A percentile compares a stretch with the other conserved stretches of the same genome.
Conservation (phyloP, 2,113 vertebrate genomes). For the rat (Rattus norvegicus) region DNA sequence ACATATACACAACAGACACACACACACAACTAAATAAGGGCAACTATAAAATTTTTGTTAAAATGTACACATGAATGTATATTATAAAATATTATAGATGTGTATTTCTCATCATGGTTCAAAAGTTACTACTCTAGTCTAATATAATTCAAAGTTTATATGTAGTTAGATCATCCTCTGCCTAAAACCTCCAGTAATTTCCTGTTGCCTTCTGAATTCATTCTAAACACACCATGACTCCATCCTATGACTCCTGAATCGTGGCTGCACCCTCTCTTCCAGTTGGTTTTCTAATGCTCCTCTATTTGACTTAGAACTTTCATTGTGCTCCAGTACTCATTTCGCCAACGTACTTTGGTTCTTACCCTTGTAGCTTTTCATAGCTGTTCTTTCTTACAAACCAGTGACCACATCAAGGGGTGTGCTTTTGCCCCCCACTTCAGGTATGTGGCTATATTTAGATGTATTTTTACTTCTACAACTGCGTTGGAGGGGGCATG, state of each 20-base stretch:
- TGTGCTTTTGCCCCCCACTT: not conserved
- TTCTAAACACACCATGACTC: not conserved
- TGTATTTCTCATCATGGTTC: not conserved
- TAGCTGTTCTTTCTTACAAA: not conserved
- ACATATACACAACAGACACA: not conserved
- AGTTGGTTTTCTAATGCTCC: not conserved
- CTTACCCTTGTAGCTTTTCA: not conserved
- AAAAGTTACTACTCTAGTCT: not conserved
- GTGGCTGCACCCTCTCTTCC: not conserved
- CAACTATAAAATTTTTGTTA: not conserved
- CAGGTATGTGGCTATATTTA: not conserved
- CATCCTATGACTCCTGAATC: not conserved
- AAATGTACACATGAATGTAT: not conserved
- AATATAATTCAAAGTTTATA: not conserved
- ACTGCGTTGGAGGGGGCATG: fast-evolving
- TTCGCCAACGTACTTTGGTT: not conserved
- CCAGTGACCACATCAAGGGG: not conserved
- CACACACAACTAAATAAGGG: not conserved
- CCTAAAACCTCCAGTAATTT: not conserved
- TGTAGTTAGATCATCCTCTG: not conserved
- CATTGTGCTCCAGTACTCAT: not conserved
- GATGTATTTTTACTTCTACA: not conserved
- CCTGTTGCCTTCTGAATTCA: not conserved
- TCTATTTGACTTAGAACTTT: not conserved
- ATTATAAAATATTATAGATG: not conserved